Percentiles rank a stretch among this genome's conserved stretches.
Evolutionary conservation across 2,888 invertebrate species (phyloP).

Genomic region (Hedychridium roseum): DNA sequence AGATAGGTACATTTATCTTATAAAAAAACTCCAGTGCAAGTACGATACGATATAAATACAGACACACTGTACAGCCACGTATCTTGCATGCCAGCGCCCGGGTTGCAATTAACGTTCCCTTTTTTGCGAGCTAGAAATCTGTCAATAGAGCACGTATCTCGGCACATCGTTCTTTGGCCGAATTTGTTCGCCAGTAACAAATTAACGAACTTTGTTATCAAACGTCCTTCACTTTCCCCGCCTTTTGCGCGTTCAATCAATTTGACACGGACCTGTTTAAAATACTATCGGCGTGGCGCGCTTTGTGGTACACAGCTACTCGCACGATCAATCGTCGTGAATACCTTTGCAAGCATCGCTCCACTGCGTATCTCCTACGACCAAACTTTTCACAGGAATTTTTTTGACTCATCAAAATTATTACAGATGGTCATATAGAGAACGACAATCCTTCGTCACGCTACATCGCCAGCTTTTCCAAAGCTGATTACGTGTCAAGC

Average conservation of each 20-base stretch:
- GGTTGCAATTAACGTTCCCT: conserved; percentile 24
- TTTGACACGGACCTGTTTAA: conserved; percentile 16
- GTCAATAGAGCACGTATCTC: not conserved
- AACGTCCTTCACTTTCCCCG: conserved; percentile 16
- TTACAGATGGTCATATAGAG: too few species aligned
- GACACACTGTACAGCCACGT: not conserved
- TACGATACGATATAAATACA: conserved; percentile 3
- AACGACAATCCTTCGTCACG: too few species aligned
- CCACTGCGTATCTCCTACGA: too few species aligned
- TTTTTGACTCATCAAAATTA: too few species aligned
- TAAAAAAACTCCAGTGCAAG: not conserved
- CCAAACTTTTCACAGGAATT: too few species aligned
- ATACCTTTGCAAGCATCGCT: too few species aligned
- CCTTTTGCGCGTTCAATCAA: conserved; percentile 9
- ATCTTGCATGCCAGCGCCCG: conserved; percentile 5
- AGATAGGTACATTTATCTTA: conserved; percentile 5
- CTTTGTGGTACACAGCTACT: too few species aligned
- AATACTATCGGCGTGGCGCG: too few species aligned
- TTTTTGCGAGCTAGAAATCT: conserved; percentile 6
- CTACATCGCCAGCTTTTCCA: too few species aligned
- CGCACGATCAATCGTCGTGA: too few species aligned
- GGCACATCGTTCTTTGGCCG: not conserved
- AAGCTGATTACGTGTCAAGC: too few species aligned
- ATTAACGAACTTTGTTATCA: conserved; percentile 26
- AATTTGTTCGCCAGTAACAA: conserved; percentile 13